Conservation (phyloP, 2,113 vertebrate genomes). For the Ammodytes marinus region DNA sequence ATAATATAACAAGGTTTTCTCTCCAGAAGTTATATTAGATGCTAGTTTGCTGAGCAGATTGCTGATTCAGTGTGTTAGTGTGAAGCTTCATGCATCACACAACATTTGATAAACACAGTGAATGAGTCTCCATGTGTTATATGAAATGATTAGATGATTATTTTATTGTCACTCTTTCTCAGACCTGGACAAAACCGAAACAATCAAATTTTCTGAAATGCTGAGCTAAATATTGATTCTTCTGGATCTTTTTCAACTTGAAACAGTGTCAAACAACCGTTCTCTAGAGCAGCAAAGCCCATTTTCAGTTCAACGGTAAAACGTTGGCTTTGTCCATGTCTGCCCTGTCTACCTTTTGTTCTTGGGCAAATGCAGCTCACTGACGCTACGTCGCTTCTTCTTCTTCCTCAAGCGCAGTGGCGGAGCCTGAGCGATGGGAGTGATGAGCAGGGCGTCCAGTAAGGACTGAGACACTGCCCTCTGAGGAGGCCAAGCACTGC, state of each 20-base stretch:
- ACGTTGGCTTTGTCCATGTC: conserved; percentile 30
- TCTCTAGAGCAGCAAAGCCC: no score
- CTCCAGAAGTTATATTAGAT: neutral
- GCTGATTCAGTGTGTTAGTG: neutral
- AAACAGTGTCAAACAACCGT: neutral
- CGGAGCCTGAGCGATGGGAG: conserved; percentile 75
- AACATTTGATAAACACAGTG: neutral
- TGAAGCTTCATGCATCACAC: conserved; percentile 11
- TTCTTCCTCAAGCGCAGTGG: conserved; percentile 64
- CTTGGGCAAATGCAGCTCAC: conserved; percentile 72
- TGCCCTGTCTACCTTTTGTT: conserved; percentile 73
- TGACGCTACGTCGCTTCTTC: conserved; percentile 72
- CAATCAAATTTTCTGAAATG: neutral
- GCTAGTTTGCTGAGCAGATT: neutral
- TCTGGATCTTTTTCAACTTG: neutral
- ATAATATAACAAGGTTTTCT: neutral
- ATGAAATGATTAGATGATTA: neutral
- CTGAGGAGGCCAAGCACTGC: conserved; percentile 68
- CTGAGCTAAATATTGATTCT: neutral
- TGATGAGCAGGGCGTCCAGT: conserved; percentile 87
- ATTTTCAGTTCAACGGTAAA: neutral
- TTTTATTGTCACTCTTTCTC: conserved; percentile 4
- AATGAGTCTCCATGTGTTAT: neutral
- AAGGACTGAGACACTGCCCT: conserved; percentile 74
- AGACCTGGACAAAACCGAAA: conserved; percentile 41